phyloP scores from a whole-genome alignment of 2,113 vertebrate species.

The Zeus faber region DNA sequence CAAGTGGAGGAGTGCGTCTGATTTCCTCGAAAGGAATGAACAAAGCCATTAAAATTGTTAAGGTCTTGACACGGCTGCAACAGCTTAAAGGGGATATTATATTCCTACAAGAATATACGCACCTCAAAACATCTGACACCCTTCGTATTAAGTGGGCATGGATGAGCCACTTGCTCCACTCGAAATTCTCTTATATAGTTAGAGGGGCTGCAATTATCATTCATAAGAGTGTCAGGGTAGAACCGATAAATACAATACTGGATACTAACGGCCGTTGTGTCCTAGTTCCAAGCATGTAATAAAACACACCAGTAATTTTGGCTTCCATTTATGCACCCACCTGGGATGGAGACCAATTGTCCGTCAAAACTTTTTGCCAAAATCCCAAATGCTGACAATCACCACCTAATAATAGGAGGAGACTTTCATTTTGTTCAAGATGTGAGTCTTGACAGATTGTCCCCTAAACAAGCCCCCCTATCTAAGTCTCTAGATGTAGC shows the following conservation, averaged over 20 bases:
- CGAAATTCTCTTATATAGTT: not conserved
- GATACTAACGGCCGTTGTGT: not conserved
- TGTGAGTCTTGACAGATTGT: not conserved
- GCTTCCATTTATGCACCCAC: not conserved
- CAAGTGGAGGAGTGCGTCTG: no score
- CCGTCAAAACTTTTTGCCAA: not conserved
- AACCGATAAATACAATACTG: not conserved
- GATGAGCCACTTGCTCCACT: not conserved
- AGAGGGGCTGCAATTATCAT: slow-evolving; percentile 1
- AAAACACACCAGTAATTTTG: not conserved
- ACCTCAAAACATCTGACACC: no score
- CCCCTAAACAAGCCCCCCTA: not conserved
- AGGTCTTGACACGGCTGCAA: no score
- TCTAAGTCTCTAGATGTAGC: not conserved
- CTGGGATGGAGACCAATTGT: not conserved
- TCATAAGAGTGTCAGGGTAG: not conserved
- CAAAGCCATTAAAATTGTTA: no score
- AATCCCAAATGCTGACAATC: not conserved
- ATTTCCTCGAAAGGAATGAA: no score
- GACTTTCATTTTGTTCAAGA: not conserved
- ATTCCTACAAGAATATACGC: no score
- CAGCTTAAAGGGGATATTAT: no score
- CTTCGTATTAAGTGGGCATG: not conserved
- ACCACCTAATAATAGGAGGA: not conserved
- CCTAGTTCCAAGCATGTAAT: not conserved